phyloP scores from a whole-genome alignment of 2,888 invertebrate genomes.

The Cosmia trapezina region DNA sequence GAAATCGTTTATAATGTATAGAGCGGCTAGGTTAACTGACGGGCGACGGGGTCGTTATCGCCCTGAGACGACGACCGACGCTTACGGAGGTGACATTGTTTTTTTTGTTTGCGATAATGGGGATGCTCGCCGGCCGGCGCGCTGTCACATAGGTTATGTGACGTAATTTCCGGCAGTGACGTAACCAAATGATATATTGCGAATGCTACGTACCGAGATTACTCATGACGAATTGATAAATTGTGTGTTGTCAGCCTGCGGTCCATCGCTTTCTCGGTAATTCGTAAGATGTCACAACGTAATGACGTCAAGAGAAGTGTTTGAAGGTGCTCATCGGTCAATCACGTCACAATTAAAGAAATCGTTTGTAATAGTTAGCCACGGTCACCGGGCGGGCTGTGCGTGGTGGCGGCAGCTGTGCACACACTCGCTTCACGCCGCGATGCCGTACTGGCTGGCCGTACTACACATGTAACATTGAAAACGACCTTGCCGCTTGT shows the following conservation, averaged over 20 bases:
- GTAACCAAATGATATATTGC: constrained; percentile 54
- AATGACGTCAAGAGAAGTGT: constrained; percentile 55
- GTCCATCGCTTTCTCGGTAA: constrained; percentile 21
- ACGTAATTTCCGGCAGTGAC: constrained; percentile 71
- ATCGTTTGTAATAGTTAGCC: constrained; percentile 67
- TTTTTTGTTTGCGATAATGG: constrained; percentile 70
- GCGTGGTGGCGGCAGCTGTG: constrained; percentile 71
- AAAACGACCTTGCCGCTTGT: constrained; percentile 84
- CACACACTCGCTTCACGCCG: constrained; percentile 68
- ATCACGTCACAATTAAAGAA: constrained; percentile 62
- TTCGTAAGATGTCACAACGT: constrained; percentile 9
- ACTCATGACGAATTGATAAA: constrained; percentile 61
- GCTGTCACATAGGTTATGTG: constrained; percentile 55
- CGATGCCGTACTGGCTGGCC: constrained; percentile 29
- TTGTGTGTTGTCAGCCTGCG: constrained; percentile 33
- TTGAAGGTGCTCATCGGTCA: constrained; percentile 38
- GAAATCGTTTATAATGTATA: constrained; percentile 55
- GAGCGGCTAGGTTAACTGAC: constrained; percentile 67
- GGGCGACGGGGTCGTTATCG: constrained; percentile 72
- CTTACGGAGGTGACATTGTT: constrained; percentile 76
- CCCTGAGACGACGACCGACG: constrained; percentile 64
- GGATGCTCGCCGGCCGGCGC: constrained; percentile 65
- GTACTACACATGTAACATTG: constrained; percentile 81
- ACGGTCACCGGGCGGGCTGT: constrained; percentile 71
- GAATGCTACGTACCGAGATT: constrained; percentile 59